Percentiles rank a stretch among this genome's conserved stretches.
These are phyloP conservation scores for Ceratina australensis DNA, from an alignment of 1,140 invertebrate species.

Conservation along the genomic window DNA sequence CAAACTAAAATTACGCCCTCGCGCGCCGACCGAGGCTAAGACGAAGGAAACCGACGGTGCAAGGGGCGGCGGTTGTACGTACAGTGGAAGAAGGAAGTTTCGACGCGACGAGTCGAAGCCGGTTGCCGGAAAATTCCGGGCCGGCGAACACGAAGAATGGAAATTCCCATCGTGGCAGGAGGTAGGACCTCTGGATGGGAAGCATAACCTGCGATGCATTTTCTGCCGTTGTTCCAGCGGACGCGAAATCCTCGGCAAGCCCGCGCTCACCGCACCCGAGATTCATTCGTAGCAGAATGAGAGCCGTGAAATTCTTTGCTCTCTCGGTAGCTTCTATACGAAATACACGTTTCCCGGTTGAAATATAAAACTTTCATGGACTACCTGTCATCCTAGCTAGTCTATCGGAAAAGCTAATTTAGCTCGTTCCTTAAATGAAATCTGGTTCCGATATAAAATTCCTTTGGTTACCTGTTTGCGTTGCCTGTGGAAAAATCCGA, in stretches of 20 bases:
- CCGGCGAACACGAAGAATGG: conserved; percentile 63
- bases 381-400: not conserved
- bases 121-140: conserved; percentile 60
- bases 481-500: no score
- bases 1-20: conserved; percentile 65
- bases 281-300: conserved; percentile 42
- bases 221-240: conserved; percentile 56
- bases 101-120: conserved; percentile 38
- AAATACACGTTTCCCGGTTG: not conserved
- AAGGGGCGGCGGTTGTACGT: no score
- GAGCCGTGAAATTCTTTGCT: conserved; percentile 37
- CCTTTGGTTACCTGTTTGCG: not conserved
- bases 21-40: not conserved
- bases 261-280: conserved; percentile 17
- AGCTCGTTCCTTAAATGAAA: conserved; percentile 6
- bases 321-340: conserved; percentile 8
- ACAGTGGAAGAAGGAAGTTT: conserved; percentile 47
- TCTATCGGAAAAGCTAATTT: conserved; percentile 18
- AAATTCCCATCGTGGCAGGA: conserved; percentile 57
- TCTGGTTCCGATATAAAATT: not conserved
- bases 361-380: conserved; percentile 22
- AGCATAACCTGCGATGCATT: conserved; percentile 60
- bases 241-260: conserved; percentile 52
- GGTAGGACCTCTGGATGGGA: conserved; percentile 58
- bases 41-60: not conserved